Evolutionary conservation across 2,113 vertebrate species (phyloP).

Genomic region (Anolis sagrei): DNA sequence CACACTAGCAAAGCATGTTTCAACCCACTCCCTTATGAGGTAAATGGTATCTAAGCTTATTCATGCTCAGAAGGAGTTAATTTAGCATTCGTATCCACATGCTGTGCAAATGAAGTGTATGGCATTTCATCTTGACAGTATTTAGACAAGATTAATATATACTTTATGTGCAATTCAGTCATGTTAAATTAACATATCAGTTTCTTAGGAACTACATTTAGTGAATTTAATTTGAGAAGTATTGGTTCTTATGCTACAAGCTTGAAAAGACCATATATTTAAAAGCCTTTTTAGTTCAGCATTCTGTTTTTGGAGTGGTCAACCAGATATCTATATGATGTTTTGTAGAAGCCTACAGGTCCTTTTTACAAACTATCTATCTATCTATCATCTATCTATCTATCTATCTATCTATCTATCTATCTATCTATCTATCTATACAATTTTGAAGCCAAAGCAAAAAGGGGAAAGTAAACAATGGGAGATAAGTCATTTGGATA

Average conservation of each 20-base stretch:
- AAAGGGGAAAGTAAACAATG: no score
- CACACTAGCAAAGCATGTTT: neutral
- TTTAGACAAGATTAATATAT: slow-evolving; percentile 8
- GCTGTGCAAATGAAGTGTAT: neutral
- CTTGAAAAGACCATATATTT: neutral
- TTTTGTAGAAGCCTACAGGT: no score
- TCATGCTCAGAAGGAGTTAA: neutral
- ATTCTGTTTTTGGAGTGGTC: neutral
- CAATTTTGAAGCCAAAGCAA: no score
- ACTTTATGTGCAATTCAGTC: neutral
- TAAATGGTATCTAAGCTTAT: neutral
- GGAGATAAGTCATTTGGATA: no score
- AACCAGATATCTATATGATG: neutral
- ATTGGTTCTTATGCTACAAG: neutral
- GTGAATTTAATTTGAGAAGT: neutral
- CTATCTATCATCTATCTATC: no score
- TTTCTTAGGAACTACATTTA: slow-evolving; percentile 3
- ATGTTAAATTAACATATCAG: slow-evolving; percentile 3
- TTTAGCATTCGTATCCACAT: neutral
- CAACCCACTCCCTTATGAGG: neutral
- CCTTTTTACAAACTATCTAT: no score
- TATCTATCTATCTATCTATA: no score
- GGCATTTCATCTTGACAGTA: neutral
- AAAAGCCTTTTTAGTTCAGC: neutral
- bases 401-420: no score